Conservation (phyloP, 2,888 invertebrate genomes). For the Parnassius orleans region DNA sequence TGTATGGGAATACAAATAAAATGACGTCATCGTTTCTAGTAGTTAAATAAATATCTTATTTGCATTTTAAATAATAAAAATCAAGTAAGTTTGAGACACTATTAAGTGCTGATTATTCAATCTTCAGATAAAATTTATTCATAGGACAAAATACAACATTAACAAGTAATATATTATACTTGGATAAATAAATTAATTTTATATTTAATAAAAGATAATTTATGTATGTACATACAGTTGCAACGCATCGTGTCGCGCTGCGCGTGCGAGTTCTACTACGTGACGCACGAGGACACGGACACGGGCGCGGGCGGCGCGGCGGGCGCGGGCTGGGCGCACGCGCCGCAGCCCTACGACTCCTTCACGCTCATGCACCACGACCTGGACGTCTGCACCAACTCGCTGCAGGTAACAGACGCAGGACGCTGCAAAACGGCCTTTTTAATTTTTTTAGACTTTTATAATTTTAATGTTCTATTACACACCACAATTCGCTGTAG, state of each 20-base stretch:
- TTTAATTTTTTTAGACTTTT: no score
- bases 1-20: background rate
- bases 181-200: no score
- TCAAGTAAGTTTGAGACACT: no score
- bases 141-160: no score
- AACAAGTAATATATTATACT: no score
- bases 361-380: constrained; percentile 99
- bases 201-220: no score
- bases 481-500: constrained; percentile 51
- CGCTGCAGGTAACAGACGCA: constrained; percentile 82
- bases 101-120: no score
- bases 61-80: no score
- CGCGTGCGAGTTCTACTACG: constrained; percentile 99
- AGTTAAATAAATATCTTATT: no score
- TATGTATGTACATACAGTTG: constrained; percentile 76
- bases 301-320: constrained; percentile 69
- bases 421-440: no score
- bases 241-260: constrained; percentile 98
- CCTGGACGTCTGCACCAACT: constrained; percentile 98
- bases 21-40: no score
- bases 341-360: constrained; percentile 94
- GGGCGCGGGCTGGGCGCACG: constrained; percentile 87
- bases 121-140: no score
- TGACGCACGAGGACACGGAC: constrained; percentile 92
- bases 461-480: constrained; percentile 50